Evolutionary conservation across 2,113 vertebrate genomes (phyloP).

Genomic region (Excalfactoria chinensis): DNA sequence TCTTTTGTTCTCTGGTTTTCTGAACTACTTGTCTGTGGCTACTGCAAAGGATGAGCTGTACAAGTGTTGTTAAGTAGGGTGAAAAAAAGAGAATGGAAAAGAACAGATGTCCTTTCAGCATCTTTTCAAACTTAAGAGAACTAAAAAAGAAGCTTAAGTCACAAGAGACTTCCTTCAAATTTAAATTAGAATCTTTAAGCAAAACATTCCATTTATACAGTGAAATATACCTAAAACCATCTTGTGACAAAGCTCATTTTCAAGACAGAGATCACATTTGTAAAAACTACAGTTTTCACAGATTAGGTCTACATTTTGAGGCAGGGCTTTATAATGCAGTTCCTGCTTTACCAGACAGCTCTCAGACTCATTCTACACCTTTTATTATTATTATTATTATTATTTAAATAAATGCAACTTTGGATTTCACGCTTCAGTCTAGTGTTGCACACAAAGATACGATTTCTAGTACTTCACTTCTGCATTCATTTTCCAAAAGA

Average conservation of each 20-base stretch:
- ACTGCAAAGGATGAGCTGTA: constrained; percentile 3
- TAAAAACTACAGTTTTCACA: neutral
- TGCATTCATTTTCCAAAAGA: neutral
- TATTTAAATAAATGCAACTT: neutral
- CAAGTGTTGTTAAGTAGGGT: neutral
- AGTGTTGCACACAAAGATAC: neutral
- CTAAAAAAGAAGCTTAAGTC: neutral
- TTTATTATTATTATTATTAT: neutral
- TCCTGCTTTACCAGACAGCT: neutral
- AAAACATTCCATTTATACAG: neutral
- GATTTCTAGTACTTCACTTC: neutral
- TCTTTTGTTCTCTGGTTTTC: constrained; percentile 30
- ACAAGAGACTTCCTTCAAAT: neutral
- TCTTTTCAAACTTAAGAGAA: constrained; percentile 8
- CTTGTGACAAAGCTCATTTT: neutral
- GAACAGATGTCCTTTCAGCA: neutral
- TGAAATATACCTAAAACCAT: neutral
- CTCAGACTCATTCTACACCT: neutral
- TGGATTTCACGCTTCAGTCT: neutral
- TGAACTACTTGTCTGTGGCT: neutral
- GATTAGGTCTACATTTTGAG: neutral
- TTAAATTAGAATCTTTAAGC: neutral
- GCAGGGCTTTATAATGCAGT: neutral
- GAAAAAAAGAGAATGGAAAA: neutral
- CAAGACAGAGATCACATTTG: neutral